Evolutionary conservation across 1,140 invertebrate genomes (phyloP).

Genomic region (Drosophila yakuba): DNA sequence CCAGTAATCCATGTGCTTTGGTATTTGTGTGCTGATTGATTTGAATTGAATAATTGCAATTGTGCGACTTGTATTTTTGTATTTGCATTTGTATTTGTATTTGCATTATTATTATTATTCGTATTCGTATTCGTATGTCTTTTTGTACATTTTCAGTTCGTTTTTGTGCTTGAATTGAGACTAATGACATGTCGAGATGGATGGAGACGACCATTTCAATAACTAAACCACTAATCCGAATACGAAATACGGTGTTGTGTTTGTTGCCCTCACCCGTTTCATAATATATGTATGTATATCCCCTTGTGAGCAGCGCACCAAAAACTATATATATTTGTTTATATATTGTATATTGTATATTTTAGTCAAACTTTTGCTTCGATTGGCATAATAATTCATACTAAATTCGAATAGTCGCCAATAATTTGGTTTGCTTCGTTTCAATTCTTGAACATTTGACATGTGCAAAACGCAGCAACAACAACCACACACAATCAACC

Average conservation of each 20-base stretch:
- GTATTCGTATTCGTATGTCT: slow-evolving; percentile 10
- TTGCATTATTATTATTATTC: slow-evolving; percentile 32
- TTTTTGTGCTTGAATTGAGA: slow-evolving; percentile 32
- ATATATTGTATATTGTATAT: not conserved
- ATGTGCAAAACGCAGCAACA: slow-evolving; percentile 10
- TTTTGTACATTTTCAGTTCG: slow-evolving; percentile 17
- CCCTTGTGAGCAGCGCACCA: not conserved
- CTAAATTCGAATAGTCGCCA: slow-evolving; percentile 70
- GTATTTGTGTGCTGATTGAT: slow-evolving; percentile 73
- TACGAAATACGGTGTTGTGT: not conserved
- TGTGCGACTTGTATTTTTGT: slow-evolving; percentile 40
- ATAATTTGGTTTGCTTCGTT: slow-evolving; percentile 26
- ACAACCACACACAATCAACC: slow-evolving; percentile 7
- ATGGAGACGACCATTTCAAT: slow-evolving; percentile 5
- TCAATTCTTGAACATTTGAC: not conserved
- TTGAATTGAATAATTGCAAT: slow-evolving; percentile 84
- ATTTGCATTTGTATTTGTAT: slow-evolving; percentile 19
- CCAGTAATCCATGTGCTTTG: slow-evolving; percentile 29
- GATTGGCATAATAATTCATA: slow-evolving; percentile 72
- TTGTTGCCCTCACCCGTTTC: slow-evolving; percentile 43
- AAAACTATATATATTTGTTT: slow-evolving; percentile 2
- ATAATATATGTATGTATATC: not conserved
- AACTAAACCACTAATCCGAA: slow-evolving; percentile 5
- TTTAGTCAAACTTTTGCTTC: slow-evolving; percentile 48
- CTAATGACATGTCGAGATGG: slow-evolving; percentile 19